Base-by-base conservation (phyloP, 1,140 invertebrate genomes). In the Lasaia peninsularis region DNA sequence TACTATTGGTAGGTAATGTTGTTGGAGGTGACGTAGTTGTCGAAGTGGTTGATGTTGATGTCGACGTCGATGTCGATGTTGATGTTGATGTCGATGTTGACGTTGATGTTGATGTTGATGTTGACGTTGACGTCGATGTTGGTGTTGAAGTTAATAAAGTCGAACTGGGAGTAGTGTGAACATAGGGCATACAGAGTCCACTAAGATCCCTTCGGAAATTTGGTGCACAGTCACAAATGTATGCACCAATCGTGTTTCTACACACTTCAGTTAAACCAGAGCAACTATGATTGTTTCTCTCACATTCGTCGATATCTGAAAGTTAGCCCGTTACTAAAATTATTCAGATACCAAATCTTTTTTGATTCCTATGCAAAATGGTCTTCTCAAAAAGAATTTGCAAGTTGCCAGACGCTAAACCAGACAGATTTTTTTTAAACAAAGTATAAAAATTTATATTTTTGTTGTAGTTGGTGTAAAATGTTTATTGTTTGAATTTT, bases 301-400 rank as follows among this genome's bases (percentile, higher is more conserved):
- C 65, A 75, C 98, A 99, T 85, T 99, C 98, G 81, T 99, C 95
- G 67, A 98, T 94, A 83, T 99, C 98, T 96, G 69, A 52, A 64
- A 65, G 8, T 44, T 49, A n/a, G n/a, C n/a, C n/a, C n/a, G n/a
- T n/a, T n/a, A n/a, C n/a, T n/a, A 61, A 61, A 57, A 55, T 44
- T 44, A 33, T 24, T 40, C 14, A 20, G 5, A 18, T n/a, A n/a
- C n/a, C n/a, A n/a, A n/a, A n/a, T n/a, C n/a, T n/a, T n/a, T n/a
- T n/a, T n/a, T n/a, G n/a, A n/a, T n/a, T n/a, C n/a, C n/a, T n/a
- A n/a, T n/a, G n/a, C n/a, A n/a, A n/a, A n/a, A n/a, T n/a, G n/a
- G n/a, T n/a, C n/a, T n/a, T n/a, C n/a, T n/a, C n/a, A n/a, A n/a
- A n/a, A n/a, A n/a, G n/a, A n/a, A n/a, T n/a, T n/a, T n/a, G n/a